Evolutionary conservation across 2,888 invertebrate genomes (phyloP).

Genomic region (Melanostoma scalare): DNA sequence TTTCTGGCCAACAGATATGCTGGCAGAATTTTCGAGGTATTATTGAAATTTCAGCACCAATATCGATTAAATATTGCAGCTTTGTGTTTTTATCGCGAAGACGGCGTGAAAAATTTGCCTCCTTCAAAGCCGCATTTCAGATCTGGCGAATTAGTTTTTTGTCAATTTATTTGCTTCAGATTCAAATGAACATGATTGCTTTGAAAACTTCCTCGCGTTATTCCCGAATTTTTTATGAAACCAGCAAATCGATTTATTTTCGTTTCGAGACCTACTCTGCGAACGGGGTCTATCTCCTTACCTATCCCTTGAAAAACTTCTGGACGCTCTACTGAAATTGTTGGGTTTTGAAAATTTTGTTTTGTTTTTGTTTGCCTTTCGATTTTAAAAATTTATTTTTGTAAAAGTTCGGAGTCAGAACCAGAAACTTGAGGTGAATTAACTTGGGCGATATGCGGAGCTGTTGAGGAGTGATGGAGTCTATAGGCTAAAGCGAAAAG

Average conservation of each 20-base stretch:
- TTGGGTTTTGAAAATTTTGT: neutral
- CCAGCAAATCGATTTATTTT: neutral
- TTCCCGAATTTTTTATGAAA: neutral
- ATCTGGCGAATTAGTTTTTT: too few relatives aligned
- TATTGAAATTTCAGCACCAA: neutral
- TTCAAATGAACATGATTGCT: neutral
- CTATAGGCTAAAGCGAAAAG: neutral
- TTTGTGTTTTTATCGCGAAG: too few relatives aligned
- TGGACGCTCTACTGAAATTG: neutral
- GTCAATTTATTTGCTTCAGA: neutral
- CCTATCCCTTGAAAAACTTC: neutral
- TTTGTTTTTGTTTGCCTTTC: too few relatives aligned
- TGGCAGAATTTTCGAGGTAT: slow-evolving; percentile 6
- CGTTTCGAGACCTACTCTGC: neutral
- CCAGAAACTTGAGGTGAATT: neutral
- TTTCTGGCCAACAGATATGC: too few relatives aligned
- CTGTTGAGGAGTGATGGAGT: slow-evolving; percentile 1
- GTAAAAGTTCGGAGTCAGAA: neutral
- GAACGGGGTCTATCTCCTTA: too few relatives aligned
- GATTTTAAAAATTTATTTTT: neutral
- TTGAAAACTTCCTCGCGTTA: neutral
- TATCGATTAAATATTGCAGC: too few relatives aligned
- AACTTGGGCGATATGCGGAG: neutral
- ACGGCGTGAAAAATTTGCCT: too few relatives aligned
- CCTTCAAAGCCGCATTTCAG: too few relatives aligned